Conservation (phyloP, 2,797 vertebrate genomes). For the Tenualosa ilisha region DNA sequence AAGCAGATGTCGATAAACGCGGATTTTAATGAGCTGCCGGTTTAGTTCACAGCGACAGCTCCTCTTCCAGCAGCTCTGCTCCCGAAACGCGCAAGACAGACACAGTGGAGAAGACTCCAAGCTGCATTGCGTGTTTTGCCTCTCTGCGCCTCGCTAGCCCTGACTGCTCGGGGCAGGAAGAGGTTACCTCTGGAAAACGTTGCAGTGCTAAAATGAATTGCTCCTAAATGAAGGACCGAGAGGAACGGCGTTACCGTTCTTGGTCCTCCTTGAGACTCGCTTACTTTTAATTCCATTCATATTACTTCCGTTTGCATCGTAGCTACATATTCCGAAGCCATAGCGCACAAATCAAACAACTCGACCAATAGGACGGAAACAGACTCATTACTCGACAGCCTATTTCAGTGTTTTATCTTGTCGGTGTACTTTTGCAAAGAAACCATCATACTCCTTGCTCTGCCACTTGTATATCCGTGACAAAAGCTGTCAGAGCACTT, state of each 20-base stretch:
- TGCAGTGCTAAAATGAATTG: slow-evolving; percentile 16
- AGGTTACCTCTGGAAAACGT: slow-evolving; percentile 14
- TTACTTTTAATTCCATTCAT: slow-evolving; percentile 8
- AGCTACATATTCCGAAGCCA: neutral
- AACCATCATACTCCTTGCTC: neutral
- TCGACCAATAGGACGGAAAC: neutral
- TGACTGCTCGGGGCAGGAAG: slow-evolving; percentile 6
- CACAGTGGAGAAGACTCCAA: slow-evolving; percentile 48
- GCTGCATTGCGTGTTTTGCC: slow-evolving; percentile 76
- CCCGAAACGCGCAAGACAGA: slow-evolving; percentile 40
- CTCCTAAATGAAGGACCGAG: neutral
- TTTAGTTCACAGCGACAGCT: slow-evolving; percentile 26
- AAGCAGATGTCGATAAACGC: neutral
- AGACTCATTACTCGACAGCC: neutral
- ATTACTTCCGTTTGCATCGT: neutral
- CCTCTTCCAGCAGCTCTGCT: slow-evolving; percentile 40
- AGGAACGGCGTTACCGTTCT: neutral
- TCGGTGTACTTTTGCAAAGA: neutral
- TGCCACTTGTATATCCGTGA: neutral
- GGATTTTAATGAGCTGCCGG: slow-evolving; percentile 47
- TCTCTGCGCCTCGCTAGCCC: slow-evolving; percentile 60
- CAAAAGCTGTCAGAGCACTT: slow-evolving; percentile 12
- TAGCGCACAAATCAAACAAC: neutral
- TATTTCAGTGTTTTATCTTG: neutral
- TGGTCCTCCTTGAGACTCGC: neutral